Conservation (phyloP, 2,113 vertebrate species). For the Bos taurus region DNA sequence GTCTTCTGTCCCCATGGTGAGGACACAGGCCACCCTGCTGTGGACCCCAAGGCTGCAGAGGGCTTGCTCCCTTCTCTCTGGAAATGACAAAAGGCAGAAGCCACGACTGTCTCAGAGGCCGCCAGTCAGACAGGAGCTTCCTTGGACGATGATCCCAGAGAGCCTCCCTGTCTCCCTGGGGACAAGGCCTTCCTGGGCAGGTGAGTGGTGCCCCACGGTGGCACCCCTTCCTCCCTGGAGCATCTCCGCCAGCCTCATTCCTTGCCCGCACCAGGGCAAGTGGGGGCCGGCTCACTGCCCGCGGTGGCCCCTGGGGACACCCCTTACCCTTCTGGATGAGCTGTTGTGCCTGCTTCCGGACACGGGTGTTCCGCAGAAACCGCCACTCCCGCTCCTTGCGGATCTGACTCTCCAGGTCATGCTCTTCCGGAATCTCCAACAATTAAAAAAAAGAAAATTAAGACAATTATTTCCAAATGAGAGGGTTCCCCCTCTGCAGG, state of each 20-base stretch:
- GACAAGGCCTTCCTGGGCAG: neutral
- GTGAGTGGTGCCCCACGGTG: rapidly evolving
- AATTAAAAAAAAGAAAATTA: neutral
- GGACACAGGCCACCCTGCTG: rapidly evolving
- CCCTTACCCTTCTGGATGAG: constrained; percentile 88
- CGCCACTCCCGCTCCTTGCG: constrained; percentile 97
- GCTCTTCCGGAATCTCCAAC: constrained; percentile 92
- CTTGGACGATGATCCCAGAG: neutral
- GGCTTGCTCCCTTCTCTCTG: neutral
- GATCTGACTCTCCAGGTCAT: constrained; percentile 95
- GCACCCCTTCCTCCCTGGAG: neutral
- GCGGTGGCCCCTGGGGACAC: neutral
- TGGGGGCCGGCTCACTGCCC: neutral
- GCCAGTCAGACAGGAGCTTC: neutral
- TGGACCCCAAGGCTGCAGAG: neutral
- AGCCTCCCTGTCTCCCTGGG: neutral
- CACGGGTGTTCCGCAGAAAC: constrained; percentile 91
- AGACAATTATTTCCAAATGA: neutral
- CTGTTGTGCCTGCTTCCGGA: constrained; percentile 90
- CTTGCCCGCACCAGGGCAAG: neutral
- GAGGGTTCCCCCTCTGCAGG: no score
- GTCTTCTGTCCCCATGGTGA: neutral
- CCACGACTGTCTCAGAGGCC: rapidly evolving
- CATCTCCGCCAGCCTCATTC: rapidly evolving
- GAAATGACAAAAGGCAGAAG: neutral